phyloP scores from a whole-genome alignment of 2,888 invertebrate species.

The Thymelicus sylvestris region DNA sequence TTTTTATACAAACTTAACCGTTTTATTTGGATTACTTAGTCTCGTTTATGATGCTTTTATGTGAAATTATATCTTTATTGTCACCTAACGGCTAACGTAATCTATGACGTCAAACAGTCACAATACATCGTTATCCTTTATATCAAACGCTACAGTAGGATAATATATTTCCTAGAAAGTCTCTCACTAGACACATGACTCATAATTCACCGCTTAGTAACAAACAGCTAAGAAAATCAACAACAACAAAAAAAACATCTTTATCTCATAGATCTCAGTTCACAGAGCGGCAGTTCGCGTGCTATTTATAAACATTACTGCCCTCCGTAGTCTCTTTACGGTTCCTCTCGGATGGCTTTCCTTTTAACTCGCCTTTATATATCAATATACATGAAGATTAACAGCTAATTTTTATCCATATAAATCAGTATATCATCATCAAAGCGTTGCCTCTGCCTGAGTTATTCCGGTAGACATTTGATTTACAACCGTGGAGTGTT shows the following conservation, averaged over 20 bases:
- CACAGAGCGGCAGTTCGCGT: constrained; percentile 6
- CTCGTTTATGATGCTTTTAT: too few relatives aligned
- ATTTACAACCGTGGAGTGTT: background rate
- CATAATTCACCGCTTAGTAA: too few relatives aligned
- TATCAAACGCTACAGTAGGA: too few relatives aligned
- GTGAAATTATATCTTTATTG: too few relatives aligned
- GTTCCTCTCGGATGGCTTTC: constrained; percentile 6
- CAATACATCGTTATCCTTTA: too few relatives aligned
- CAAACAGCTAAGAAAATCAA: background rate
- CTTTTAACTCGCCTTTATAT: constrained; percentile 17
- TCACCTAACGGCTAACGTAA: too few relatives aligned
- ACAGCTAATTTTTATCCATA: constrained; percentile 4
- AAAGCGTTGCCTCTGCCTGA: background rate
- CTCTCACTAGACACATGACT: too few relatives aligned
- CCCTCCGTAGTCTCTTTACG: constrained; percentile 25
- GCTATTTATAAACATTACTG: constrained; percentile 32
- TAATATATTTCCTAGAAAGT: too few relatives aligned
- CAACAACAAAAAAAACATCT: background rate
- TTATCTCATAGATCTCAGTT: constrained; percentile 2
- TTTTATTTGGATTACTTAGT: too few relatives aligned
- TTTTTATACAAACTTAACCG: too few relatives aligned
- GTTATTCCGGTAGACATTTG: background rate
- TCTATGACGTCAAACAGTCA: too few relatives aligned
- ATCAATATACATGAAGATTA: background rate
- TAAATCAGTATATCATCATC: background rate